Percentiles rank a stretch among this genome's conserved stretches.
Conservation (phyloP, 2,797 vertebrate genomes). For the Danio albolineatus region DNA sequence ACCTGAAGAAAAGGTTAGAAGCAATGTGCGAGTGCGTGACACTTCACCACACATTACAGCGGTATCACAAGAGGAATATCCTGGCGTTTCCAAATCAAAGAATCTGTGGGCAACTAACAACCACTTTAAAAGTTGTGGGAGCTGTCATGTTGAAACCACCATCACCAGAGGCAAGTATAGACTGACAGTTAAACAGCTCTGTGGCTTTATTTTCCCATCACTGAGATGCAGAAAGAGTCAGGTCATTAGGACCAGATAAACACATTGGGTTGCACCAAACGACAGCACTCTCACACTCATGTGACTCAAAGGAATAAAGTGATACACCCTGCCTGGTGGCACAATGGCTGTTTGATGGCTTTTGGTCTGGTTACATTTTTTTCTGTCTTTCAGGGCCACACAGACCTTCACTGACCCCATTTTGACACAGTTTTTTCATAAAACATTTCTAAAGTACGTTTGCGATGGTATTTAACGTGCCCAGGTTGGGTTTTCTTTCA, state of each 20-base stretch:
- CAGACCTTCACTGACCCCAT: not conserved
- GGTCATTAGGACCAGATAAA: not conserved
- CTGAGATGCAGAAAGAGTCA: not conserved
- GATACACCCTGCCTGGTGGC: not conserved
- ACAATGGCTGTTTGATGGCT: not conserved
- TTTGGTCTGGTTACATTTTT: not conserved
- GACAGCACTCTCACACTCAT: not conserved
- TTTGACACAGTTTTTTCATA: not conserved
- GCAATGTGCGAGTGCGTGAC: not conserved
- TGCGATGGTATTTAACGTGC: not conserved
- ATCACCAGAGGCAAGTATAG: not conserved
- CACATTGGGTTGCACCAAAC: conserved; percentile 10
- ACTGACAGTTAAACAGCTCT: conserved; percentile 20
- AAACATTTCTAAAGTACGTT: not conserved
- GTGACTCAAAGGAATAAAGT: not conserved
- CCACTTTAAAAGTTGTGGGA: conserved; percentile 17
- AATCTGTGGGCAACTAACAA: conserved; percentile 4
- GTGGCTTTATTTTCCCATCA: conserved; percentile 36
- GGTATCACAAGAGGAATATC: conserved; percentile 2
- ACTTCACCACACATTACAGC: not conserved
- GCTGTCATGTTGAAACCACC: not conserved
- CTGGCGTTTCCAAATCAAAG: conserved; percentile 27
- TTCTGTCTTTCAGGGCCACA: not conserved
- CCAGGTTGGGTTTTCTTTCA: too few species aligned
- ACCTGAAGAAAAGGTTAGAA: conserved; percentile 6